Percentiles rank a stretch among this genome's conserved stretches.
phyloP scores from a whole-genome alignment of 1,140 invertebrate genomes.

The Diabrotica virgifera region DNA sequence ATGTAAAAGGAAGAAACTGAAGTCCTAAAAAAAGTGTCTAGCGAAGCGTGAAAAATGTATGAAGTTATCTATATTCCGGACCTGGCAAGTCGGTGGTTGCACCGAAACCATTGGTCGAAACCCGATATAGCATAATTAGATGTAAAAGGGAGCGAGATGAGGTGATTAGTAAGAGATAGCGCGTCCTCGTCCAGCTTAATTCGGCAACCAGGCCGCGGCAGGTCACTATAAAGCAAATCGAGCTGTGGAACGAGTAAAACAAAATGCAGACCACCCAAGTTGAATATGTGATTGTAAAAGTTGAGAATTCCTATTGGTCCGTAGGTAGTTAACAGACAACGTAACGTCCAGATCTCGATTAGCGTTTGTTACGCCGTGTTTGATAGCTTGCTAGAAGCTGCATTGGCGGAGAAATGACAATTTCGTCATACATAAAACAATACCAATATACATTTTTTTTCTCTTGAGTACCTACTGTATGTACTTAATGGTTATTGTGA shows the following conservation, averaged over 20 bases:
- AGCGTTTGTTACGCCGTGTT: constrained; percentile 36
- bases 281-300: constrained; percentile 34
- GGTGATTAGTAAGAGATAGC: constrained; percentile 37
- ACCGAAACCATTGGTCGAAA: constrained; percentile 25
- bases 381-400: constrained; percentile 16
- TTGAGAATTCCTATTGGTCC: constrained; percentile 34
- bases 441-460: too few species aligned
- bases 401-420: constrained; percentile 3
- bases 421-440: too few species aligned
- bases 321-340: constrained; percentile 31
- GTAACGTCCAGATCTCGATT: constrained; percentile 32
- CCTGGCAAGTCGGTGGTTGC: not conserved
- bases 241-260: constrained; percentile 36
- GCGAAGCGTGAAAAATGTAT: too few species aligned
- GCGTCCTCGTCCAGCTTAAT: constrained; percentile 31
- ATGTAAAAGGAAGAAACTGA: too few species aligned
- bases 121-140: constrained; percentile 35
- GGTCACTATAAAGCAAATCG: constrained; percentile 32
- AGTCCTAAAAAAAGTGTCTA: too few species aligned
- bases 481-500: too few species aligned
- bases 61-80: not conserved
- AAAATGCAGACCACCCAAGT: constrained; percentile 41
- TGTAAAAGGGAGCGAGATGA: constrained; percentile 36
- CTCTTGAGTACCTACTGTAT: too few species aligned
- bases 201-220: constrained; percentile 24